Evolutionary conservation across 2,113 vertebrate genomes (phyloP), one percentile per base, ranked within the genome.

Genomic region (Perca fluviatilis): DNA sequence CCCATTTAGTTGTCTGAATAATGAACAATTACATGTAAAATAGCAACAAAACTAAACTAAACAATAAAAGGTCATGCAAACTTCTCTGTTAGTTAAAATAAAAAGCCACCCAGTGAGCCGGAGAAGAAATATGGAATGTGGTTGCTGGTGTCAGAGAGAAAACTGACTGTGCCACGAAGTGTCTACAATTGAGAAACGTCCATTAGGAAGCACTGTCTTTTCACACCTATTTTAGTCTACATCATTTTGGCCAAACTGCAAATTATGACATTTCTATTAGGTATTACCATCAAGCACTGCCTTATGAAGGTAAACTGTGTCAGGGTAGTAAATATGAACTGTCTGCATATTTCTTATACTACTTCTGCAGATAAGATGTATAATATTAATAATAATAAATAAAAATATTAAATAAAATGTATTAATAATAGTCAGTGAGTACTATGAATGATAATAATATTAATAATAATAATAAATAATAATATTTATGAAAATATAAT

Each of bases 61-160:
- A 64, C 18, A 43, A 6, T 19, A 46, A 56, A 27, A 53, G 14
- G 25, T n/a, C 25, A 33, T 49, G 12, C 46, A 66, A 64, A 53
- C 58, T 18, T 60, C 47, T 53, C 46, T 46, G 21, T 23, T 73
- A 16, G 25, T 33, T 30, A 33, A 40, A 74, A 51, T 10, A 27
- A 54, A 61, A 65, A 74, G 47, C 36, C 78, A 80, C 30, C 74
- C 36, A 81, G 23, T 9, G 51, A 72, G 77, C 58, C 46, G 23
- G 9, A 25, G 23, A 21, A 30, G 43, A 73, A 61, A 63, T 11
- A 43, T 23, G 14, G 6, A 66, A 69, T 40, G 61, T 21, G 74
- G 83, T 87, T 18, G 64, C 73, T 74, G 60, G 43, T 87, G 87
- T 85, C 84, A 87, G 65, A 67, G 74, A 89, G 86, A 89, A 80